These are phyloP conservation scores for Drosophila eohydei DNA, from an alignment of 2,888 invertebrate species.

Conservation along the genomic window DNA sequence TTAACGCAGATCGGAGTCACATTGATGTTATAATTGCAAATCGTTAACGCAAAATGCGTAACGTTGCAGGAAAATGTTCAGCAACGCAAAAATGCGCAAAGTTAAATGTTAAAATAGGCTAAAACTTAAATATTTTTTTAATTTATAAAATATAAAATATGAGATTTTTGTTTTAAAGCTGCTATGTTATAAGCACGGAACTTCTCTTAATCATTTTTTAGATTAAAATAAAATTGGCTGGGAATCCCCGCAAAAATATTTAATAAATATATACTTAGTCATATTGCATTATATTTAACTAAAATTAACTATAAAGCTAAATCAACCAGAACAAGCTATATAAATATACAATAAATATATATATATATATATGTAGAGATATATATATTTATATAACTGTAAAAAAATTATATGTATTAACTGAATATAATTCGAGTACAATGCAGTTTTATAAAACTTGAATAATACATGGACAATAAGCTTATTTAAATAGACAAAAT, in stretches of 20 bases:
- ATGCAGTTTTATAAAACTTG: slow-evolving; percentile 49
- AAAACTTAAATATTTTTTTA: not conserved
- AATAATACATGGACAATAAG: slow-evolving; percentile 28
- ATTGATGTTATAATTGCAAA: not conserved
- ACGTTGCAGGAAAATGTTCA: not conserved
- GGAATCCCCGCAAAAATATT: not conserved
- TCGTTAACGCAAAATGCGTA: slow-evolving; percentile 10
- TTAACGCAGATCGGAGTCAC: slow-evolving; percentile 19
- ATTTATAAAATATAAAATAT: not conserved
- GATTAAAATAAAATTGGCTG: not conserved
- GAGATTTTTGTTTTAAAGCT: not conserved
- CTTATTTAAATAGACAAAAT: slow-evolving; percentile 40
- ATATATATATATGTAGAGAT: not conserved
- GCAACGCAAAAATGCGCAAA: not conserved
- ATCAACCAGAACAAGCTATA: not conserved
- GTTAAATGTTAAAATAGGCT: not conserved
- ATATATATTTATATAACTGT: not conserved
- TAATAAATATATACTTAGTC: not conserved
- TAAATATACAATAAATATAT: not conserved
- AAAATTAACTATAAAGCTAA: not conserved
- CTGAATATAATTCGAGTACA: slow-evolving; percentile 5
- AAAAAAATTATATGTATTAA: not conserved
- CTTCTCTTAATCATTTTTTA: not conserved
- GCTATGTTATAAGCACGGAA: not conserved
- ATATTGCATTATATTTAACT: not conserved